Percentiles rank a stretch among this genome's conserved stretches.
phyloP scores from a whole-genome alignment of 2,888 invertebrate species.

The Aspidiotus rigidus region DNA sequence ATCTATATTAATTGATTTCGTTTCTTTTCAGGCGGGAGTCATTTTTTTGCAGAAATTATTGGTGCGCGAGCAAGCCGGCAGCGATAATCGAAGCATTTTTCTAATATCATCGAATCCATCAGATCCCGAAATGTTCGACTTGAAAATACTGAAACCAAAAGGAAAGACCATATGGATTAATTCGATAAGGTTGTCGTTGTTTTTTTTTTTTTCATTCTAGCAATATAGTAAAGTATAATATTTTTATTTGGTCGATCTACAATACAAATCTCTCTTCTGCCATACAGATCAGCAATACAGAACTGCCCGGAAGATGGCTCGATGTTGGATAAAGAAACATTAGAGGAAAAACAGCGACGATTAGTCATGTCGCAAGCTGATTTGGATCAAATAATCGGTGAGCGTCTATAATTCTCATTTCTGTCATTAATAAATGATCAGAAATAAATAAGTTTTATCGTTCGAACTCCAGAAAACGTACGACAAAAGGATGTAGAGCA shows the following conservation, averaged over 20 bases:
- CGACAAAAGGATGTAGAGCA: slow-evolving; percentile 81
- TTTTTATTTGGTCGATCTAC: too few relatives aligned
- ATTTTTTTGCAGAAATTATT: slow-evolving; percentile 83
- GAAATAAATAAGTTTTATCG: too few relatives aligned
- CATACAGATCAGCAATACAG: slow-evolving; percentile 63
- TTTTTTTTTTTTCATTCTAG: too few relatives aligned
- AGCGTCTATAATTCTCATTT: slow-evolving; percentile 40
- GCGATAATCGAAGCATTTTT: slow-evolving; percentile 78
- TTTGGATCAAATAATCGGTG: slow-evolving; percentile 71
- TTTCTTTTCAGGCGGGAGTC: slow-evolving; percentile 55
- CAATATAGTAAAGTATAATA: too few relatives aligned
- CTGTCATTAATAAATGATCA: not conserved
- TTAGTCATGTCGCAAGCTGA: slow-evolving; percentile 69
- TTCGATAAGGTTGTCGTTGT: slow-evolving; percentile 56
- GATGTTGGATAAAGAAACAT: slow-evolving; percentile 46
- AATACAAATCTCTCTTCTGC: too few relatives aligned
- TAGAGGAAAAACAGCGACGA: slow-evolving; percentile 68
- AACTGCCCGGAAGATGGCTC: slow-evolving; percentile 71
- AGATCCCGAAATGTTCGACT: slow-evolving; percentile 93
- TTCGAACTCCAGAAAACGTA: slow-evolving; percentile 53
- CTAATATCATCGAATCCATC: slow-evolving; percentile 84
- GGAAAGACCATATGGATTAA: slow-evolving; percentile 86
- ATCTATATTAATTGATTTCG: not conserved
- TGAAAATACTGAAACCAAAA: slow-evolving; percentile 75
- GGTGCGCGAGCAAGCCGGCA: slow-evolving; percentile 88